Conservation (phyloP, 2,797 vertebrate genomes). For the Limosa lapponica region DNA sequence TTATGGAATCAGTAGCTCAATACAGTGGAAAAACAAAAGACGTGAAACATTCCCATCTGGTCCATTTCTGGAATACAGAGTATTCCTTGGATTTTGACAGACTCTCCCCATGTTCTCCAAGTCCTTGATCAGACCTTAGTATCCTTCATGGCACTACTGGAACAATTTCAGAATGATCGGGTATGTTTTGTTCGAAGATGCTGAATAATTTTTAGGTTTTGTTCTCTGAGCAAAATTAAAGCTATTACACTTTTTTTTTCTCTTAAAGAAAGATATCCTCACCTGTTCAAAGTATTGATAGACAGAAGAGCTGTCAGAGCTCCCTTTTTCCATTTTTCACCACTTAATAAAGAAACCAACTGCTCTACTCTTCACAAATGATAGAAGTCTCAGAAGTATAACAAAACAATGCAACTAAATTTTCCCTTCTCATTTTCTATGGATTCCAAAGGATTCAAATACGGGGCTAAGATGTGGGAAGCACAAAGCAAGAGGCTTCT, state of each 20-base stretch:
- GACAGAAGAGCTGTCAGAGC: neutral
- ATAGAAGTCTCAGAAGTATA: neutral
- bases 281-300: neutral
- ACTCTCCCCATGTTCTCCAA: neutral
- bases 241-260: neutral
- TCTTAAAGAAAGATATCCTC: neutral
- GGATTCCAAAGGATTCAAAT: neutral
- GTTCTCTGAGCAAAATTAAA: neutral
- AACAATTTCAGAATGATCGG: neutral
- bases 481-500: neutral
- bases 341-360: neutral
- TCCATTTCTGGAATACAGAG: neutral
- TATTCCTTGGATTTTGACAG: slow-evolving; percentile 7
- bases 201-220: neutral
- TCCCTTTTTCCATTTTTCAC: neutral
- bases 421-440: neutral
- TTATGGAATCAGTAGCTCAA: neutral
- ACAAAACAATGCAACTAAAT: neutral
- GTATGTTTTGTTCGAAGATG: neutral
- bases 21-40: neutral
- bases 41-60: neutral
- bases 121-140: neutral
- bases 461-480: fast-evolving
- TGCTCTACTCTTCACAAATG: neutral
- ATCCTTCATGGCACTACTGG: neutral